Percentiles rank a stretch among this genome's conserved stretches.
Conservation (phyloP, 2,888 invertebrate genomes). For the Caradrina clavipalpis region DNA sequence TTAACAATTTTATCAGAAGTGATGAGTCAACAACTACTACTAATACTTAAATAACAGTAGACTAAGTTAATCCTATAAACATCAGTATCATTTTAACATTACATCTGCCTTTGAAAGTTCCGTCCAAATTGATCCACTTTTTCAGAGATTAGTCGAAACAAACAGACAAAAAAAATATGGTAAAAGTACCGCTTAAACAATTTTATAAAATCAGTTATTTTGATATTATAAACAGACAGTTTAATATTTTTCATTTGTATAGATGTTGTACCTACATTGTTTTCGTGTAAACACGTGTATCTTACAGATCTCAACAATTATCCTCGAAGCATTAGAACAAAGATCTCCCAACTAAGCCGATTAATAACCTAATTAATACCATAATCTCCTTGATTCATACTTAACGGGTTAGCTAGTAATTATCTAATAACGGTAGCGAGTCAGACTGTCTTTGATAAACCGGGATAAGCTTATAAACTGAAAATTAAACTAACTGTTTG, state of each 20-base stretch:
- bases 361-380: conserved; percentile 56
- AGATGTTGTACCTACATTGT: too few species aligned
- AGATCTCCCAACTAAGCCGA: conserved; percentile 40
- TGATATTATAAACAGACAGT: too few species aligned
- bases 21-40: not conserved
- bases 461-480: conserved; percentile 38
- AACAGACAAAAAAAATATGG: too few species aligned
- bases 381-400: conserved; percentile 55
- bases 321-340: conserved; percentile 8
- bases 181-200: too few species aligned
- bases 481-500: conserved; percentile 36
- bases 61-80: too few species aligned
- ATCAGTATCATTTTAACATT: too few species aligned
- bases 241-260: too few species aligned
- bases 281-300: not conserved
- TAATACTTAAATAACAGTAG: too few species aligned
- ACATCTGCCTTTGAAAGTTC: too few species aligned
- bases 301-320: conserved; percentile 17
- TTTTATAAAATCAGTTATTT: too few species aligned
- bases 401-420: conserved; percentile 42
- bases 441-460: conserved; percentile 52
- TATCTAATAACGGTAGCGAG: conserved; percentile 44
- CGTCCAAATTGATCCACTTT: too few species aligned
- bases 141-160: too few species aligned
- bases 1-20: not conserved